phyloP scores from a whole-genome alignment of 2,797 vertebrate species.

The Glyptemys insculpta region DNA sequence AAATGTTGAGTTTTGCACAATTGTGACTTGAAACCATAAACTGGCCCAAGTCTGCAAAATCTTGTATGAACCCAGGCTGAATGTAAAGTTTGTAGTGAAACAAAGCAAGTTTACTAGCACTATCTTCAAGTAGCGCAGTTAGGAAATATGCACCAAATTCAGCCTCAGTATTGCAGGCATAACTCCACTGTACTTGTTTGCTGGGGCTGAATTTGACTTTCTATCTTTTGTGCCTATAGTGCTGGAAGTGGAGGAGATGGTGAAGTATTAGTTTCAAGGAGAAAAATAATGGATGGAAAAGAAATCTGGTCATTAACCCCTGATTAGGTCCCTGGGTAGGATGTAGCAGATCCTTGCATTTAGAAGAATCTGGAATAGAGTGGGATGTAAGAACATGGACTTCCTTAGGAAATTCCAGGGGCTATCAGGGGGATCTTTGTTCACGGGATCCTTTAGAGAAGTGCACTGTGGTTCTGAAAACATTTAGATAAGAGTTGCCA shows the following conservation, averaged over 20 bases:
- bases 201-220: background rate
- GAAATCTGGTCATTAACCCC: background rate
- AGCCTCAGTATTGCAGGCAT: background rate
- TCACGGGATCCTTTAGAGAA: background rate
- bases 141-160: background rate
- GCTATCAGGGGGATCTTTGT: background rate
- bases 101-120: background rate
- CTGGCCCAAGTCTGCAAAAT: background rate
- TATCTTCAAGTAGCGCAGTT: background rate
- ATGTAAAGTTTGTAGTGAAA: background rate
- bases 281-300: background rate
- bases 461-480: background rate
- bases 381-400: background rate
- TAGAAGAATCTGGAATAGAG: background rate
- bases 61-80: background rate
- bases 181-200: background rate
- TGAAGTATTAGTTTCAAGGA: background rate
- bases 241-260: background rate
- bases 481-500: background rate
- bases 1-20: slow-evolving; percentile 16
- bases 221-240: background rate
- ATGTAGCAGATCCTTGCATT: background rate
- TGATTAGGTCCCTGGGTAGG: background rate
- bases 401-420: background rate
- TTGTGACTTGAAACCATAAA: slow-evolving; percentile 15